A percentile compares a stretch with the other conserved stretches of the same genome.
phyloP scores from a whole-genome alignment of 2,888 invertebrate genomes.

The Latheticus oryzae region DNA sequence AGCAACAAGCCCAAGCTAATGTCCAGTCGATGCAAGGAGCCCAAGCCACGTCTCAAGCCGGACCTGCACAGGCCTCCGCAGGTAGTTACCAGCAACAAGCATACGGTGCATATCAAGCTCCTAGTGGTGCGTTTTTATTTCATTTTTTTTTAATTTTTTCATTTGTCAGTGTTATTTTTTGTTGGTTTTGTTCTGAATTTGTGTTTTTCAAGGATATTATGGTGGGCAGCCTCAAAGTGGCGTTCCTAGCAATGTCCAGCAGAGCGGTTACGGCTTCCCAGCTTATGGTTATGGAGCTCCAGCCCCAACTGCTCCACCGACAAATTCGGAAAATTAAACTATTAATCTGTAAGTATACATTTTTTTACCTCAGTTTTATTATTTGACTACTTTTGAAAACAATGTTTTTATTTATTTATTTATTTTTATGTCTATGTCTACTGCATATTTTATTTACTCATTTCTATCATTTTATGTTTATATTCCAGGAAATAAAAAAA shows the following conservation, averaged over 20 bases:
- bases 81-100: conserved; percentile 57
- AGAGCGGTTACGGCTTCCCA: conserved; percentile 65
- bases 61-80: conserved; percentile 51
- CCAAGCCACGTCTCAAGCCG: conserved; percentile 51
- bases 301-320: conserved; percentile 48
- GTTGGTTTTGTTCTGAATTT: conserved; percentile 1
- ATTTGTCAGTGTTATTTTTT: conserved; percentile 9
- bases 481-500: conserved; percentile 49
- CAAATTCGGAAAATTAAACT: conserved; percentile 50
- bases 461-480: conserved; percentile 45
- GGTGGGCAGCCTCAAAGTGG: conserved; percentile 60
- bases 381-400: conserved; percentile 53
- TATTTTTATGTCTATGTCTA: conserved; percentile 33
- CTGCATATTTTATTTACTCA: conserved; percentile 36
- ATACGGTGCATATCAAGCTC: conserved; percentile 63
- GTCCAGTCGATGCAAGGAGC: conserved; percentile 50
- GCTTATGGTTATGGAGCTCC: conserved; percentile 64
- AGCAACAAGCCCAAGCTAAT: conserved; percentile 40
- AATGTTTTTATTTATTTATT: conserved; percentile 42
- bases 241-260: conserved; percentile 60
- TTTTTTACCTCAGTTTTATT: conserved; percentile 38
- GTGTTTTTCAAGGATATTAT: conserved; percentile 57
- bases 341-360: conserved; percentile 46
- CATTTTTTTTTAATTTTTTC: conserved; percentile 23
- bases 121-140: conserved; percentile 57